phyloP scores from a whole-genome alignment of 2,113 vertebrate species.

The Siphamia tubifer region DNA sequence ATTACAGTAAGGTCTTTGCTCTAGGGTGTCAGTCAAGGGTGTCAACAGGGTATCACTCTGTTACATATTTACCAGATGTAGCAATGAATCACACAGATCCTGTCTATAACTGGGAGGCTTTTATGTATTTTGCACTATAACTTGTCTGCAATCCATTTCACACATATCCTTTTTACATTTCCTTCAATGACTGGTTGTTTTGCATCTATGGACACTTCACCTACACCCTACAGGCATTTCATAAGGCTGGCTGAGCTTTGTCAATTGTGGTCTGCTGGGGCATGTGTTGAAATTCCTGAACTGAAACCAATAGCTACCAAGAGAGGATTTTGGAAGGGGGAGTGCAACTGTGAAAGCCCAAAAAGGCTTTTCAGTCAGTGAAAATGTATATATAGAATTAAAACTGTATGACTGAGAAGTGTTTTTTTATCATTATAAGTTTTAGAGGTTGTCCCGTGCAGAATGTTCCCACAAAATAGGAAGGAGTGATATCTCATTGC shows the following conservation, averaged over 20 bases:
- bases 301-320: constrained; percentile 60
- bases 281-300: constrained; percentile 77
- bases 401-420: not conserved
- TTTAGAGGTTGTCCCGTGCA: too few species aligned
- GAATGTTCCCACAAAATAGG: too few species aligned
- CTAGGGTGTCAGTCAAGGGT: not conserved
- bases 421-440: fast-evolving
- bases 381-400: not conserved
- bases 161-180: not conserved
- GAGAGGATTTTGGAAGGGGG: constrained; percentile 15
- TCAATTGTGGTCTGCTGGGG: constrained; percentile 68
- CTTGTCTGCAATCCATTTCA: not conserved
- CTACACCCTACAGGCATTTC: constrained; percentile 64
- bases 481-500: not conserved
- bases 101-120: not conserved
- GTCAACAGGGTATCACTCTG: not conserved
- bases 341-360: constrained; percentile 6
- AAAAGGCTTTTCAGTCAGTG: not conserved
- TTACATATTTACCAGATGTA: constrained; percentile 29
- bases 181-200: not conserved
- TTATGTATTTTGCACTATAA: not conserved
- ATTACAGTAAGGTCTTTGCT: not conserved
- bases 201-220: constrained; percentile 27
- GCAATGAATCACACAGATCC: constrained; percentile 3
- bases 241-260: constrained; percentile 62